phyloP scores from a whole-genome alignment of 2,888 invertebrate genomes.

The Helicoverpa assulta region DNA sequence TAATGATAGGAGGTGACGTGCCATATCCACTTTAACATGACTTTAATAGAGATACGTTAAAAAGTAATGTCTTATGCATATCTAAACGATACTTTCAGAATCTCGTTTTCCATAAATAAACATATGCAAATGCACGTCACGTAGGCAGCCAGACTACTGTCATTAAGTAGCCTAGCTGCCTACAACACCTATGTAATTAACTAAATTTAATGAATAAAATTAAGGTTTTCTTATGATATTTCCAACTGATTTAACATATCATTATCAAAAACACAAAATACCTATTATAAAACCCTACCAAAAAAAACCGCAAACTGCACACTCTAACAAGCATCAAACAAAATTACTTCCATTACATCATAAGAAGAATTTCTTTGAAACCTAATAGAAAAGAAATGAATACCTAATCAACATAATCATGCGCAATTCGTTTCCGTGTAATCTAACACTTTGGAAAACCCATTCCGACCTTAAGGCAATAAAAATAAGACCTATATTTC shows the following conservation, averaged over 20 bases:
- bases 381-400: constrained; percentile 52
- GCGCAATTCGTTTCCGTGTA: constrained; percentile 42
- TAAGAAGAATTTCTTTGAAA: constrained; percentile 15
- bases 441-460: constrained; percentile 25
- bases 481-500: constrained; percentile 41
- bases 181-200: too few species aligned
- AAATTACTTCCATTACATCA: constrained; percentile 29
- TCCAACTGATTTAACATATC: too few species aligned
- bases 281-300: background rate
- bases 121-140: too few species aligned
- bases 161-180: too few species aligned
- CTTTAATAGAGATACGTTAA: too few species aligned
- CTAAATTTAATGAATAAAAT: too few species aligned
- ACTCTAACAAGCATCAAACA: constrained; percentile 8
- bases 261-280: background rate
- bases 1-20: background rate
- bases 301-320: constrained; percentile 24
- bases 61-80: too few species aligned
- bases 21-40: too few species aligned
- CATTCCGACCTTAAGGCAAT: constrained; percentile 5
- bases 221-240: too few species aligned
- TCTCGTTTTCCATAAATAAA: too few species aligned
- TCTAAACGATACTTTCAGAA: too few species aligned
- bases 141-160: too few species aligned
- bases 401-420: constrained; percentile 51